Evolutionary conservation across 2,113 vertebrate genomes (phyloP), one percentile per base, ranked within the genome.

Genomic region (Numida meleagris): DNA sequence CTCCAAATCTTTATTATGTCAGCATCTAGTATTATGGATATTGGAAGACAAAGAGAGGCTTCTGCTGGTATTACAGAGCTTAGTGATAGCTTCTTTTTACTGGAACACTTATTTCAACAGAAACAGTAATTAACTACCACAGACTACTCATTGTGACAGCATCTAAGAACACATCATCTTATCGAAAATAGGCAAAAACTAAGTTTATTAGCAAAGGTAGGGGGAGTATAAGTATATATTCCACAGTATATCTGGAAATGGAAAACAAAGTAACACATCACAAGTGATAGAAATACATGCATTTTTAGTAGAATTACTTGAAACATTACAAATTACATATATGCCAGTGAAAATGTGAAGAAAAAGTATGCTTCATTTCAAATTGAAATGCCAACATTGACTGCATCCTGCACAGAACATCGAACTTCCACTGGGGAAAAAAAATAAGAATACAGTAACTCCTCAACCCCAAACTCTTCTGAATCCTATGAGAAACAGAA

Each of bases 1-100:
- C 53, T 89, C 88, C 74, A 90, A 87, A 55, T 82, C n/a, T 51
- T 88, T 94, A 93, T 92, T 88, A 85, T 80, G 40, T 77, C 73
- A 91, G 31, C 36, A 74, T 55, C 29, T 43, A 71, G 21, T 2
- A 5, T 72, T 65, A 81, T 59, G 95, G 79, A 63, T 90, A 72
- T 18, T 65, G 75, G 38, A 94, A 76, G 46, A 40, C 45, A 83
- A 51, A 80, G 20, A 72, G 65, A 91, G 82, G 34, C 55, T 82
- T 80, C 72, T 92, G 68, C 81, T 84, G 50, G 11, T 70, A 79
- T 59, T 89, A 65, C 65, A 91, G 76, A 79, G 90, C 36, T 65
- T 19, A 21, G 43, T 0, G 7, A 90, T 77, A 80, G 55, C 63
- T 88, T 86, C 4, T 2, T 55, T 93, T 91, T 78, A 67, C 42